phyloP scores from a whole-genome alignment of 1,140 invertebrate genomes.

The Galleria mellonella region DNA sequence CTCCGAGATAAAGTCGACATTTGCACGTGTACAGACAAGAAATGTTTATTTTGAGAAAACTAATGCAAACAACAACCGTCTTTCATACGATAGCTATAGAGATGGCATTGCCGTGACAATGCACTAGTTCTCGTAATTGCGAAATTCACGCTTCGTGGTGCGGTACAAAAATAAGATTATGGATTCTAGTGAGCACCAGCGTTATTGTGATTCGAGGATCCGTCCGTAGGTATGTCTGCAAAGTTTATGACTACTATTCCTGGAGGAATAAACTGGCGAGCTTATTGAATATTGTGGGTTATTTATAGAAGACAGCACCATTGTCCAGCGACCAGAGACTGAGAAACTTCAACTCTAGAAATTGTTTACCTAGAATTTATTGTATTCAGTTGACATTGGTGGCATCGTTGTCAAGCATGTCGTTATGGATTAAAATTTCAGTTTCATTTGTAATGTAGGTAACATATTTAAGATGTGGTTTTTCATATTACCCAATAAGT shows the following conservation, averaged over 20 bases:
- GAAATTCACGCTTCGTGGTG: constrained; percentile 71
- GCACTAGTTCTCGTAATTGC: constrained; percentile 55
- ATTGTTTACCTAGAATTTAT: not conserved
- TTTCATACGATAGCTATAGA: constrained; percentile 27
- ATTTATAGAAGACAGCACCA: constrained; percentile 62
- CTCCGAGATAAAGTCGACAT: constrained; percentile 68
- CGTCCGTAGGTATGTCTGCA: constrained; percentile 69
- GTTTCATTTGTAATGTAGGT: too few relatives aligned
- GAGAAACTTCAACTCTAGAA: too few relatives aligned
- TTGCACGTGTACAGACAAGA: constrained; percentile 68
- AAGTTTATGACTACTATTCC: constrained; percentile 69
- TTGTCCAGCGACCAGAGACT: constrained; percentile 23
- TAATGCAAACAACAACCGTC: constrained; percentile 31
- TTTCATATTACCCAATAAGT: too few relatives aligned
- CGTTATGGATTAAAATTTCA: too few relatives aligned
- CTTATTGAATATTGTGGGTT: constrained; percentile 70
- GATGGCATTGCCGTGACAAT: constrained; percentile 36
- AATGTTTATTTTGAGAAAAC: constrained; percentile 67
- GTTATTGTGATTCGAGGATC: constrained; percentile 74
- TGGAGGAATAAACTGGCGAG: constrained; percentile 64
- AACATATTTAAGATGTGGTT: too few relatives aligned
- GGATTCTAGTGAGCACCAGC: constrained; percentile 69
- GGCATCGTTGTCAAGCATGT: too few relatives aligned
- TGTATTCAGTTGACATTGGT: too few relatives aligned
- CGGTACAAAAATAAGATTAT: constrained; percentile 75